Conservation (phyloP, 2,113 vertebrate genomes). For the Pseudopodoces humilis region DNA sequence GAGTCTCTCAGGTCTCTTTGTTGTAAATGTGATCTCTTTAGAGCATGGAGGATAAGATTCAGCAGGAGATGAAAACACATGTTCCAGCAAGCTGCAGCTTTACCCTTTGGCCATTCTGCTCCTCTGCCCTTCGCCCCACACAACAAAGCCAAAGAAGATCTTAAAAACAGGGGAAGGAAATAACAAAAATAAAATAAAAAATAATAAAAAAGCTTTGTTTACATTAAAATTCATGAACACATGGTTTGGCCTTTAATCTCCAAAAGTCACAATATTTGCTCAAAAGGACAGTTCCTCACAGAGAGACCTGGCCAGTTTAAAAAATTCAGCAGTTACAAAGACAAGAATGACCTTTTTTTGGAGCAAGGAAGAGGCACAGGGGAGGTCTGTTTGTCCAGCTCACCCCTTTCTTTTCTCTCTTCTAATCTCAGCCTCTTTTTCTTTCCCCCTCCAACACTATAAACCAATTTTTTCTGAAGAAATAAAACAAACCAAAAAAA, state of each 20-base stretch:
- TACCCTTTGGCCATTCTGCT: background rate
- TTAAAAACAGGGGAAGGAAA: background rate
- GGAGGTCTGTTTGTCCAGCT: background rate
- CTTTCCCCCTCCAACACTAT: background rate
- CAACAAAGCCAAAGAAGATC: background rate
- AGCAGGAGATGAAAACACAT: background rate
- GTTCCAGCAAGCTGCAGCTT: background rate
- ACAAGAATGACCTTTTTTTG: background rate
- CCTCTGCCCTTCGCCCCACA: background rate
- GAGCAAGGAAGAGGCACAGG: background rate
- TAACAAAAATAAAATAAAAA: rapidly evolving
- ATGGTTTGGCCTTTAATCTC: constrained; percentile 17
- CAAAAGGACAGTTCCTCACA: background rate
- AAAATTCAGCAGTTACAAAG: background rate
- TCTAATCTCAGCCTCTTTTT: background rate
- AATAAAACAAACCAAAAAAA: background rate
- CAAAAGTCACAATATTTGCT: background rate
- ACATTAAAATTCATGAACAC: constrained; percentile 45
- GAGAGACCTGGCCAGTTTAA: background rate
- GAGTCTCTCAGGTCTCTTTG: background rate
- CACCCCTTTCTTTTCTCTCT: background rate
- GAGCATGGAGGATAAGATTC: background rate
- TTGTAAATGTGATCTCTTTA: constrained; percentile 12
- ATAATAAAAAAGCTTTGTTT: background rate
- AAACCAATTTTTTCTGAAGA: background rate